These are phyloP conservation scores for Agrochola lychnidis DNA, from an alignment of 2,888 invertebrate genomes.

Conservation along the genomic window DNA sequence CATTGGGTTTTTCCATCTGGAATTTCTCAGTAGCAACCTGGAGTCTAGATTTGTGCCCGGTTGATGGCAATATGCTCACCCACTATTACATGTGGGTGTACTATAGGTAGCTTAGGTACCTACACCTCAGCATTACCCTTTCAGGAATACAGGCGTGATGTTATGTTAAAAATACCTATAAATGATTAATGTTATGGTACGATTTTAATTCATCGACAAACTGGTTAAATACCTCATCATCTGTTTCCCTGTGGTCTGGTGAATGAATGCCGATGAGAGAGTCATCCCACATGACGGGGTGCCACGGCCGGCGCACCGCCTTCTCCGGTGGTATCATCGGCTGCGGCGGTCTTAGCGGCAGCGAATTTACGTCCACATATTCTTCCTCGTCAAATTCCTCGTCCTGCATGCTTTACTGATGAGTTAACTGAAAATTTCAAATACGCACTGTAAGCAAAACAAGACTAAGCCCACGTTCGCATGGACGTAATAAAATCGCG, in stretches of 20 bases:
- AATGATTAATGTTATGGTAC: background rate
- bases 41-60: background rate
- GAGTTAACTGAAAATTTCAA: conserved; percentile 41
- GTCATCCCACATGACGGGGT: conserved; percentile 92
- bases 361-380: conserved; percentile 83
- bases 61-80: background rate
- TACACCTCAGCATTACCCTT: background rate
- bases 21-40: no score
- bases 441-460: background rate
- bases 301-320: conserved; percentile 91
- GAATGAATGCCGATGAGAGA: conserved; percentile 82
- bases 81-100: background rate
- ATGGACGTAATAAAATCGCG: no score
- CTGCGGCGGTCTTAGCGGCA: conserved; percentile 88
- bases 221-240: conserved; percentile 44
- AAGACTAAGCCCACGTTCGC: no score
- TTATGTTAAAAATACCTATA: background rate
- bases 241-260: conserved; percentile 72
- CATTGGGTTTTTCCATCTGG: background rate
- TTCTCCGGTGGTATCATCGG: conserved; percentile 86
- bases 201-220: background rate
- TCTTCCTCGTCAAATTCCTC: conserved; percentile 78
- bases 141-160: background rate
- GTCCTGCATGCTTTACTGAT: conserved; percentile 64
- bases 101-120: background rate